Evolutionary conservation across 2,888 invertebrate genomes (phyloP).

Genomic region (Rhingia campestris): DNA sequence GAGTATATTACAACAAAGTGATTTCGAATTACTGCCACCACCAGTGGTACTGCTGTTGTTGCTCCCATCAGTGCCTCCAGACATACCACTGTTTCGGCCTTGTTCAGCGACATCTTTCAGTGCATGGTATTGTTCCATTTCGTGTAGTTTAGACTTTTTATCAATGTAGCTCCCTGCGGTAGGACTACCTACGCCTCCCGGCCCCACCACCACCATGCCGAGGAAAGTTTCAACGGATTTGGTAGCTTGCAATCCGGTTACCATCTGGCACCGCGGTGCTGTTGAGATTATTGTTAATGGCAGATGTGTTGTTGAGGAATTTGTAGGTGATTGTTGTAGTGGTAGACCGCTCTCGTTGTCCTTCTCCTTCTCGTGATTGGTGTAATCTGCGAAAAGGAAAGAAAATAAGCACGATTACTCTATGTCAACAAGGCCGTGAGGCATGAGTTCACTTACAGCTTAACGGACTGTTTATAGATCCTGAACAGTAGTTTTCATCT

Average conservation of each 20-base stretch:
- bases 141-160: conserved; percentile 75
- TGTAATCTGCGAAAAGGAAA: conserved; percentile 79
- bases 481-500: conserved; percentile 82
- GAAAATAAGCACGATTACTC: conserved; percentile 10
- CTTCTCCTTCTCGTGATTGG: conserved; percentile 82
- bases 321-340: conserved; percentile 75
- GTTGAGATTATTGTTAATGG: conserved; percentile 82
- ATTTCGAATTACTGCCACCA: conserved; percentile 62
- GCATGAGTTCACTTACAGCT: conserved; percentile 80
- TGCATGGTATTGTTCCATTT: conserved; percentile 68
- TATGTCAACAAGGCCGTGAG: conserved; percentile 5
- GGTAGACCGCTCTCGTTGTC: conserved; percentile 80
- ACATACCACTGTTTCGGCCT: conserved; percentile 42
- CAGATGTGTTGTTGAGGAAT: conserved; percentile 77
- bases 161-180: conserved; percentile 51
- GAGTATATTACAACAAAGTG: conserved; percentile 81
- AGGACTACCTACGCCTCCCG: conserved; percentile 29
- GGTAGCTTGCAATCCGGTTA: conserved; percentile 72
- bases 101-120: conserved; percentile 60
- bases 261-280: conserved; percentile 80
- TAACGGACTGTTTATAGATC: conserved; percentile 81
- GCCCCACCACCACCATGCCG: conserved; percentile 73
- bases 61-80: conserved; percentile 63
- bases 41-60: conserved; percentile 76
- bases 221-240: conserved; percentile 78